phyloP scores from a whole-genome alignment of 1,140 invertebrate species.

The Hycleus phaleratus region DNA sequence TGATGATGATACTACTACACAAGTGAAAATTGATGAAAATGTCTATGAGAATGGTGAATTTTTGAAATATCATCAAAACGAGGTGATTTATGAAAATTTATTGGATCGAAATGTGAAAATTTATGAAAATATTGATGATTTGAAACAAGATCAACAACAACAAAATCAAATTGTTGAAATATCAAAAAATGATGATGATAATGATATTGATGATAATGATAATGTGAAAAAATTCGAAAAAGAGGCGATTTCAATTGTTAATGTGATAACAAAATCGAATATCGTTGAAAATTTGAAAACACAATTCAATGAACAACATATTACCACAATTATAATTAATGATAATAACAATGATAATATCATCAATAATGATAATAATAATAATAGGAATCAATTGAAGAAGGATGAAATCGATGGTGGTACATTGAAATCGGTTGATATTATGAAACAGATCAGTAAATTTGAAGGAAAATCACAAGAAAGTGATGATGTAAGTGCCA shows the following conservation, averaged over 20 bases:
- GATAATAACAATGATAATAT: too few species aligned
- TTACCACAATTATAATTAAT: background rate
- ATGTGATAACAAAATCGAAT: background rate
- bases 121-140: background rate
- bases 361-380: too few species aligned
- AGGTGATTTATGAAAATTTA: slow-evolving; percentile 30
- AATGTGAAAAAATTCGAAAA: background rate
- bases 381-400: too few species aligned
- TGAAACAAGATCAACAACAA: background rate
- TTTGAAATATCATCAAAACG: slow-evolving; percentile 3
- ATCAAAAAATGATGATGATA: background rate
- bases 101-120: background rate
- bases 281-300: background rate
- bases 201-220: background rate
- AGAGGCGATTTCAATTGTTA: background rate
- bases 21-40: slow-evolving; percentile 26
- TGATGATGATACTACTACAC: slow-evolving; percentile 2
- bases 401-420: too few species aligned
- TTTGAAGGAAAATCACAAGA: slow-evolving; percentile 27
- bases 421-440: slow-evolving; percentile 16
- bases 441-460: slow-evolving; percentile 36
- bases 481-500: slow-evolving; percentile 23
- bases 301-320: background rate
- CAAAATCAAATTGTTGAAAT: slow-evolving; percentile 23
- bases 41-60: slow-evolving; percentile 24